A percentile compares a stretch with the other conserved stretches of the same genome.
phyloP scores from a whole-genome alignment of 2,888 invertebrate species.

The Campoplex capitator region DNA sequence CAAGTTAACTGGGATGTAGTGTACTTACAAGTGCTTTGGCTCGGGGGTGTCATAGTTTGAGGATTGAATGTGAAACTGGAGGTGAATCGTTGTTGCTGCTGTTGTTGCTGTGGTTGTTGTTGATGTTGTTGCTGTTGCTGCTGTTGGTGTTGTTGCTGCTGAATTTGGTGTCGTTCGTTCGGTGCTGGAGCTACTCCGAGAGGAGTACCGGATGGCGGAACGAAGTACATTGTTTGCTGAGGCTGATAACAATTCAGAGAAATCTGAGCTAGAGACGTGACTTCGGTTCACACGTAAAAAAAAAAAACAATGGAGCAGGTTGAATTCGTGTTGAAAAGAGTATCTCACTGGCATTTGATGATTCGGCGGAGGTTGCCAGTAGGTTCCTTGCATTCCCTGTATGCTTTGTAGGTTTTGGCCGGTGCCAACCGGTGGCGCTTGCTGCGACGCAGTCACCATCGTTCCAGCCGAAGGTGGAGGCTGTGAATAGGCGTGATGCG shows the following conservation, averaged over 20 bases:
- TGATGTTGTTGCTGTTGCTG: conserved; percentile 76
- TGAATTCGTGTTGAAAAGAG: background rate
- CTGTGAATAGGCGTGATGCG: conserved; percentile 75
- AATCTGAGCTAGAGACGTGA: conserved; percentile 39
- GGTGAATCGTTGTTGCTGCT: conserved; percentile 79
- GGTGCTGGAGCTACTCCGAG: conserved; percentile 79
- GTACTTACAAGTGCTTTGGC: conserved; percentile 79
- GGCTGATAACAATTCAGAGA: conserved; percentile 72
- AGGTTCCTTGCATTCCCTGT: conserved; percentile 78
- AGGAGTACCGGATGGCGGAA: conserved; percentile 80
- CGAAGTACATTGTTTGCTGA: conserved; percentile 83
- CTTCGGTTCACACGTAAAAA: background rate
- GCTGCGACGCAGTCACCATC: conserved; percentile 72
- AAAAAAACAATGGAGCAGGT: background rate
- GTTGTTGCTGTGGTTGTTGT: conserved; percentile 76
- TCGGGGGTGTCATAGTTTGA: conserved; percentile 81
- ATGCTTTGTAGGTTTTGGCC: conserved; percentile 74
- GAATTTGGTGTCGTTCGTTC: conserved; percentile 74
- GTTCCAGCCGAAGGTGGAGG: conserved; percentile 71
- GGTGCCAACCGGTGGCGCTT: conserved; percentile 70
- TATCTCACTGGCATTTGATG: conserved; percentile 78
- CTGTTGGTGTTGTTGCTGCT: conserved; percentile 79
- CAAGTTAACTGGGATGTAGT: background rate
- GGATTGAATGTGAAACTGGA: conserved; percentile 81
- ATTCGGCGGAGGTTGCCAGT: conserved; percentile 82